Evolutionary conservation across 2,797 vertebrate genomes (phyloP).

Genomic region (Chiloscyllium punctatum): DNA sequence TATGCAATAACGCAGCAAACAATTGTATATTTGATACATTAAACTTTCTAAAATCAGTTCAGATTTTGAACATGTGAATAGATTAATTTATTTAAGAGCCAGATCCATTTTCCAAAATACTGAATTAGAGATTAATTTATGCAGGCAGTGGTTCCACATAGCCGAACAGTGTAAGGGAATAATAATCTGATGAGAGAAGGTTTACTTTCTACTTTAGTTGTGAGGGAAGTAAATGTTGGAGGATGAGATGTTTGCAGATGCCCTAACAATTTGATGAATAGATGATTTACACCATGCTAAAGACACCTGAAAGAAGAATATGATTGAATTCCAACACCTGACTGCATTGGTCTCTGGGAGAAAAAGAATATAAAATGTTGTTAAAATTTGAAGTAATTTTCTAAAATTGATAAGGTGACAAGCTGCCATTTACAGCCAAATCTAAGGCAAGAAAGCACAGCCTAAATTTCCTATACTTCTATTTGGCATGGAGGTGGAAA

Average conservation of each 20-base stretch:
- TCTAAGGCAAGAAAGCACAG: not conserved
- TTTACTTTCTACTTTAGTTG: not conserved
- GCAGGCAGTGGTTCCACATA: not conserved
- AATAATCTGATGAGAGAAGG: not conserved
- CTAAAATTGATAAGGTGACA: not conserved
- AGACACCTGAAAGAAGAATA: not conserved
- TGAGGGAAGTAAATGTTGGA: not conserved
- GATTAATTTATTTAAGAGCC: not conserved
- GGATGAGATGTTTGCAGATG: not conserved
- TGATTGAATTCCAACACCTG: not conserved
- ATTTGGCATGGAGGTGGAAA: not conserved
- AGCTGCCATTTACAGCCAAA: not conserved
- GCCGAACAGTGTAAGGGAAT: not conserved
- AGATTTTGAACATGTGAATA: not conserved
- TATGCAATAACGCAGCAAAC: not conserved
- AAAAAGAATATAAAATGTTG: slow-evolving; percentile 15
- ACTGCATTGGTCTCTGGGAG: not conserved
- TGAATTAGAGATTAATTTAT: not conserved
- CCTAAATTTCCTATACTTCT: not conserved
- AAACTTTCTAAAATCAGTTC: not conserved
- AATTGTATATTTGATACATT: not conserved
- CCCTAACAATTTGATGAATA: slow-evolving; percentile 11
- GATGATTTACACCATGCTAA: not conserved
- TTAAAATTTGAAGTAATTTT: slow-evolving; percentile 5
- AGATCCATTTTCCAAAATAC: not conserved